phyloP scores from a whole-genome alignment of 2,113 vertebrate genomes.

The Laticauda laticaudata region DNA sequence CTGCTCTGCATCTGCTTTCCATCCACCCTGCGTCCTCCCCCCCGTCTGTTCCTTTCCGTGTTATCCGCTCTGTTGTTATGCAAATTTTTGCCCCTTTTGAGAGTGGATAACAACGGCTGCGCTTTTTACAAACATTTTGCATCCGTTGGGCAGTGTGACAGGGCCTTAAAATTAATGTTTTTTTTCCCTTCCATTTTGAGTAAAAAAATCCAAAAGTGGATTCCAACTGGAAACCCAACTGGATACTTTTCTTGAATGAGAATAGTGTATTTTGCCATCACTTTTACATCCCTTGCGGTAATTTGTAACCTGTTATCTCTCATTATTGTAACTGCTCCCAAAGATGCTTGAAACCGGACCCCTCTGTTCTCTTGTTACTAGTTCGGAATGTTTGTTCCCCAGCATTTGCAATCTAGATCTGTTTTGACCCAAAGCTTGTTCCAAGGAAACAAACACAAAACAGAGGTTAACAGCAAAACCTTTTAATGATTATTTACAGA shows the following conservation, averaged over 20 bases:
- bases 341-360: not conserved
- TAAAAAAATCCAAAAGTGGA: not conserved
- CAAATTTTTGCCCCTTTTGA: no score
- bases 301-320: not conserved
- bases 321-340: not conserved
- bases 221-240: not conserved
- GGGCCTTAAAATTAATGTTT: not conserved
- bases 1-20: no score
- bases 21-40: no score
- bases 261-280: not conserved
- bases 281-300: not conserved
- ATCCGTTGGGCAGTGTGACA: no score
- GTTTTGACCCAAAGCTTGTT: no score
- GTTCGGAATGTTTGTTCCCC: not conserved
- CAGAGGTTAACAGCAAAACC: no score
- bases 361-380: not conserved
- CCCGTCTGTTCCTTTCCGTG: no score
- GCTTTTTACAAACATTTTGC: no score
- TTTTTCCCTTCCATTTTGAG: not conserved
- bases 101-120: no score
- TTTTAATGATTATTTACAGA: no score
- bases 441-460: no score
- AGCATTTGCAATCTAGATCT: slow-evolving; percentile 10
- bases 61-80: no score
- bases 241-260: not conserved